phyloP scores from a whole-genome alignment of 2,888 invertebrate species.

The Pardosa pseudoannulata region DNA sequence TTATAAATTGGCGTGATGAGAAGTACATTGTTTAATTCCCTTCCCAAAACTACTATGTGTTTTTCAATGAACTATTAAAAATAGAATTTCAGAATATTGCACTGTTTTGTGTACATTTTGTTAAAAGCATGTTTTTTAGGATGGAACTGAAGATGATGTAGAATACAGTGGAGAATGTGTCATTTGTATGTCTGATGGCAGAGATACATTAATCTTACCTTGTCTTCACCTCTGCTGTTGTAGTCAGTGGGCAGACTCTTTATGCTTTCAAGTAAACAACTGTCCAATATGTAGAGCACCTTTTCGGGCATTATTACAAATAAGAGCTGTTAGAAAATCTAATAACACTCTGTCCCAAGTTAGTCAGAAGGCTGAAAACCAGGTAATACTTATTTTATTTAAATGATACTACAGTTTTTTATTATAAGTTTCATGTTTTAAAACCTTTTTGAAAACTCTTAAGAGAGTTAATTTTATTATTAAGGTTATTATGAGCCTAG shows the following conservation, averaged over 20 bases:
- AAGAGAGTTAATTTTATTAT: too few species aligned
- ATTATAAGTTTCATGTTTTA: too few species aligned
- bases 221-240: constrained; percentile 98
- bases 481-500: too few species aligned
- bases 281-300: constrained; percentile 99
- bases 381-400: too few species aligned
- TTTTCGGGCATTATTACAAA: constrained; percentile 96
- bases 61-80: too few species aligned
- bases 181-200: constrained; percentile 98
- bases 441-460: too few species aligned
- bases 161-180: constrained; percentile 99
- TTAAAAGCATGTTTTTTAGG: constrained; percentile 44
- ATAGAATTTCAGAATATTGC: too few species aligned
- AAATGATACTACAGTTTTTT: too few species aligned
- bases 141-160: constrained; percentile 85
- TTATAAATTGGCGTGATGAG: too few species aligned
- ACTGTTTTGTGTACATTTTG: too few species aligned
- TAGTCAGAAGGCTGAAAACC: constrained; percentile 64
- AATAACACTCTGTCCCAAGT: constrained; percentile 58
- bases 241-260: constrained; percentile 96
- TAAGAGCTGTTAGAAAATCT: constrained; percentile 90
- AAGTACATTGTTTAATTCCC: too few species aligned
- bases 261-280: constrained; percentile 97
- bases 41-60: too few species aligned
- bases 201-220: constrained; percentile 97